phyloP scores from a whole-genome alignment of 2,113 vertebrate genomes.

The Tamias sibiricus region DNA sequence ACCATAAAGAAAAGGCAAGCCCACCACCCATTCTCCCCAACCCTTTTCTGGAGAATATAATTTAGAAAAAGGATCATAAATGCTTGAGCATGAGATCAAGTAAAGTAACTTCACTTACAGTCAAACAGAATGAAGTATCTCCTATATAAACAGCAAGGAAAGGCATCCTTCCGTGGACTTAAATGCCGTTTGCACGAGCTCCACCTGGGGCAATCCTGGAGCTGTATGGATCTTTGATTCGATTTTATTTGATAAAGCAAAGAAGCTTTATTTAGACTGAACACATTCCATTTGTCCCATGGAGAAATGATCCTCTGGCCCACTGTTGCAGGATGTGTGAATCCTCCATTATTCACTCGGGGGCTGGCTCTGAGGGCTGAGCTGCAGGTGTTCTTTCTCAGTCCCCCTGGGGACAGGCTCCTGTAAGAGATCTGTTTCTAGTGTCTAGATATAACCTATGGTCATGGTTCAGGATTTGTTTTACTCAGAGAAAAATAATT shows the following conservation, averaged over 20 bases:
- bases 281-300: not conserved
- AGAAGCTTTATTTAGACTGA: not conserved
- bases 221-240: not conserved
- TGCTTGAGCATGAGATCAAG: not conserved
- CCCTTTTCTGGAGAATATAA: slow-evolving; percentile 5
- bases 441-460: not conserved
- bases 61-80: not conserved
- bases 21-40: not conserved
- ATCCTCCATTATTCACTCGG: not conserved
- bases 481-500: not conserved
- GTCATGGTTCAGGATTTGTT: not conserved
- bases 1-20: not conserved
- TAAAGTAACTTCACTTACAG: not conserved
- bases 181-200: not conserved
- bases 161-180: not conserved
- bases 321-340: not conserved
- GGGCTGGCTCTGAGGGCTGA: not conserved
- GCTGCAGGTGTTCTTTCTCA: not conserved
- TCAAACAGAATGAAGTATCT: not conserved
- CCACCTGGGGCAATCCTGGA: not conserved
- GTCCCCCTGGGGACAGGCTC: not conserved
- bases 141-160: not conserved
- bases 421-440: not conserved
- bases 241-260: not conserved
- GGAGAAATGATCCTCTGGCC: not conserved